These are phyloP conservation scores for Morelia viridis DNA, from an alignment of 2,797 vertebrate genomes.

Conservation along the genomic window DNA sequence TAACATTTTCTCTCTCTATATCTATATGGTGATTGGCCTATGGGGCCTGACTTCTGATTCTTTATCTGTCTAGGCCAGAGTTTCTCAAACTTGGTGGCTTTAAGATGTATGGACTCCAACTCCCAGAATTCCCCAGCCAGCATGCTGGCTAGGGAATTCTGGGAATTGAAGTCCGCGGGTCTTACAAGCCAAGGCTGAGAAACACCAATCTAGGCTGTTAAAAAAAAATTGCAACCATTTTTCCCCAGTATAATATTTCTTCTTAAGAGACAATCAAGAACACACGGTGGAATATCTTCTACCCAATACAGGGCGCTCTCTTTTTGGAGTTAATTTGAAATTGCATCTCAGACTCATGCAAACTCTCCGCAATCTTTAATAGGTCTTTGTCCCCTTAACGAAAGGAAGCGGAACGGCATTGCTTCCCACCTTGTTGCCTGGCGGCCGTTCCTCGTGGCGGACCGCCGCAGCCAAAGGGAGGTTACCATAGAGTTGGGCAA, in stretches of 20 bases:
- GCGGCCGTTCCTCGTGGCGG: accelerated
- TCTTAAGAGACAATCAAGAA: not conserved
- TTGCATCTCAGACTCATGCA: not conserved
- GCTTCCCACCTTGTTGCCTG: not conserved
- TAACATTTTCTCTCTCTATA: not conserved
- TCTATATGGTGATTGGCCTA: no score
- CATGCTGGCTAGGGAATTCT: not conserved
- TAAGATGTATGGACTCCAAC: no score
- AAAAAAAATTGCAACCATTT: not conserved
- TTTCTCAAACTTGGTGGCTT: no score
- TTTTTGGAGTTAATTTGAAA: not conserved
- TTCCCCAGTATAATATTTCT: not conserved
- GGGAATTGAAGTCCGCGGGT: not conserved
- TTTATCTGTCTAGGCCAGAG: no score
- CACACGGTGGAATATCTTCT: not conserved
- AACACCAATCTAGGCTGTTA: not conserved
- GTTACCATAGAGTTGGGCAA: not conserved
- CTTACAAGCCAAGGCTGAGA: not conserved
- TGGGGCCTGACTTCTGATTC: no score
- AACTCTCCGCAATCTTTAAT: not conserved
- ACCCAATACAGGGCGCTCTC: not conserved
- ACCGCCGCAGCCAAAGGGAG: not conserved
- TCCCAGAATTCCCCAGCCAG: no score
- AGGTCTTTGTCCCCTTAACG: not conserved
- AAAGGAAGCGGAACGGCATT: not conserved